These are phyloP conservation scores for Augochlorella aurata DNA, from an alignment of 2,888 invertebrate genomes.

Conservation along the genomic window DNA sequence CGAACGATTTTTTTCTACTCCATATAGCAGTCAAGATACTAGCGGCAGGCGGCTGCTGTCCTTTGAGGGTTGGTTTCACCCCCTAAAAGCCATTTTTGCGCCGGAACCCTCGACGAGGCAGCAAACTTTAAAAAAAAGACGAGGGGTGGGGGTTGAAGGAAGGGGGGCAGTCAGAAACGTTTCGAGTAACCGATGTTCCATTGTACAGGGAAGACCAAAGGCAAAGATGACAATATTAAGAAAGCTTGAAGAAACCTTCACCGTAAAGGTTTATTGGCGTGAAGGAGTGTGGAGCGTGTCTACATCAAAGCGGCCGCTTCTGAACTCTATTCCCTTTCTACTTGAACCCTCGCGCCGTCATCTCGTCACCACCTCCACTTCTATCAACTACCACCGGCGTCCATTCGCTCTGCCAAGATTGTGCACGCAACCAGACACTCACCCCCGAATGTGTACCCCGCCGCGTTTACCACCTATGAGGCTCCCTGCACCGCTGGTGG, in stretches of 20 bases:
- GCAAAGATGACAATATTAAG: slow-evolving; percentile 79
- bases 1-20: slow-evolving; percentile 12
- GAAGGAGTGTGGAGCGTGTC: slow-evolving; percentile 80
- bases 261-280: slow-evolving; percentile 81
- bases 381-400: slow-evolving; percentile 56
- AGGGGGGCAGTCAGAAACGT: neutral
- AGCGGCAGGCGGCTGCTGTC: neutral
- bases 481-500: slow-evolving; percentile 35
- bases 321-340: slow-evolving; percentile 68
- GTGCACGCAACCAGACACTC: slow-evolving; percentile 57
- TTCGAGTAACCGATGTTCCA: slow-evolving; percentile 23
- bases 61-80: slow-evolving; percentile 15
- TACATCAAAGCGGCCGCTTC: slow-evolving; percentile 79
- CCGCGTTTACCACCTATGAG: slow-evolving; percentile 38
- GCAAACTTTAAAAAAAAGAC: slow-evolving; percentile 1
- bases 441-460: slow-evolving; percentile 51
- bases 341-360: slow-evolving; percentile 49
- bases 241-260: slow-evolving; percentile 78
- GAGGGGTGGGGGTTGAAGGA: neutral
- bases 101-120: neutral
- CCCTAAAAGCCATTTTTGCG: slow-evolving; percentile 14
- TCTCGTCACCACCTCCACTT: slow-evolving; percentile 55
- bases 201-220: slow-evolving; percentile 49
- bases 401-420: slow-evolving; percentile 54
- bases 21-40: slow-evolving; percentile 6